Conservation (phyloP, 1,140 invertebrate genomes). For the Heliconius melpomene region DNA sequence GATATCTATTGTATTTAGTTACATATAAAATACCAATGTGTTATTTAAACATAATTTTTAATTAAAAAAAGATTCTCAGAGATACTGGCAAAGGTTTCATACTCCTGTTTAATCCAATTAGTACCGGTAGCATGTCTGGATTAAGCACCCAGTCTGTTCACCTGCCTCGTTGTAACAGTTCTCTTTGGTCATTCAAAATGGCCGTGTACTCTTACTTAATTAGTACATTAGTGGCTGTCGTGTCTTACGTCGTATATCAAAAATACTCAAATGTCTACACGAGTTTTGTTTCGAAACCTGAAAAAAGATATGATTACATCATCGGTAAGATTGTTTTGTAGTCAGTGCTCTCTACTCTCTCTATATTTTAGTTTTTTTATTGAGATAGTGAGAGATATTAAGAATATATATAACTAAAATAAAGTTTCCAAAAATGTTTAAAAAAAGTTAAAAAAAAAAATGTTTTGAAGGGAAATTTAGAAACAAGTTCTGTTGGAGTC, state of each 20-base stretch:
- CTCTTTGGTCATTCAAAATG: slow-evolving; percentile 44
- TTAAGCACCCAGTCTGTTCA: slow-evolving; percentile 40
- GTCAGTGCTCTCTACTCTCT: not conserved
- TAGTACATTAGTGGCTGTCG: slow-evolving; percentile 51
- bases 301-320: slow-evolving; percentile 75
- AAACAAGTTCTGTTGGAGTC: too few relatives aligned
- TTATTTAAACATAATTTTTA: too few relatives aligned
- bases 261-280: slow-evolving; percentile 58
- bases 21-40: too few relatives aligned
- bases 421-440: too few relatives aligned
- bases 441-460: too few relatives aligned
- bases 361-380: not conserved
- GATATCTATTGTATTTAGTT: too few relatives aligned
- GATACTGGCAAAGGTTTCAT: slow-evolving; percentile 48
- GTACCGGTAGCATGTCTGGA: slow-evolving; percentile 44
- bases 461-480: too few relatives aligned
- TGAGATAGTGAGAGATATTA: too few relatives aligned
- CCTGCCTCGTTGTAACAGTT: slow-evolving; percentile 19
- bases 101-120: slow-evolving; percentile 71
- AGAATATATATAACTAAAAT: too few relatives aligned
- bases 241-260: slow-evolving; percentile 66
- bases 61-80: not conserved
- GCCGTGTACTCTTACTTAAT: slow-evolving; percentile 55
- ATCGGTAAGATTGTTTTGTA: slow-evolving; percentile 58
- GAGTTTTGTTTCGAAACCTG: slow-evolving; percentile 61